phyloP scores from a whole-genome alignment of 2,113 vertebrate genomes.

The Pedionomus torquatus region DNA sequence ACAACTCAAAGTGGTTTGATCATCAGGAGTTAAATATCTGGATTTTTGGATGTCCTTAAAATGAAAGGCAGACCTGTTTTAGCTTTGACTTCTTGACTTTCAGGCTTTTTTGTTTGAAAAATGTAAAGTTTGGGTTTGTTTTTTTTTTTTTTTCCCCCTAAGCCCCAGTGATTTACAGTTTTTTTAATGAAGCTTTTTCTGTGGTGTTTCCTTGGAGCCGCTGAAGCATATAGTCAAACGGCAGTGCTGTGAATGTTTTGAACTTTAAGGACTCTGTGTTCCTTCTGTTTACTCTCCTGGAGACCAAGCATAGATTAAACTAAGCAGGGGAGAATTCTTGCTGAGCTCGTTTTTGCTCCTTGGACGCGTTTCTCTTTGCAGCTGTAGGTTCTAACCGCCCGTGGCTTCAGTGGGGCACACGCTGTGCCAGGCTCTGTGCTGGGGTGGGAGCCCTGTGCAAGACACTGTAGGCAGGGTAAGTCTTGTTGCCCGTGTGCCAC shows the following conservation, averaged over 20 bases:
- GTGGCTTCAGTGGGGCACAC: neutral
- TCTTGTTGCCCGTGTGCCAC: fast-evolving
- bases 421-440: fast-evolving
- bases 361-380: neutral
- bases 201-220: neutral
- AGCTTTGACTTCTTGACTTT: neutral
- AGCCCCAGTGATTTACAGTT: neutral
- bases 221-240: neutral
- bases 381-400: neutral
- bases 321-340: neutral
- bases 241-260: neutral
- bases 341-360: neutral
- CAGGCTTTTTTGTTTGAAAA: neutral
- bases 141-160: neutral
- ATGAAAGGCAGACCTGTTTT: neutral
- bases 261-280: neutral
- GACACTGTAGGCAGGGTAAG: fast-evolving
- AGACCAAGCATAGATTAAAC: neutral
- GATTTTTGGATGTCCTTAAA: neutral
- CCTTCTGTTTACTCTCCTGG: neutral
- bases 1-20: neutral
- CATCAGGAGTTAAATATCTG: neutral
- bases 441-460: neutral
- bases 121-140: neutral
- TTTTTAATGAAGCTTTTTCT: neutral